A percentile compares a stretch with the other conserved stretches of the same genome.
phyloP scores from a whole-genome alignment of 2,113 vertebrate species.

The Carettochelys insculpta region DNA sequence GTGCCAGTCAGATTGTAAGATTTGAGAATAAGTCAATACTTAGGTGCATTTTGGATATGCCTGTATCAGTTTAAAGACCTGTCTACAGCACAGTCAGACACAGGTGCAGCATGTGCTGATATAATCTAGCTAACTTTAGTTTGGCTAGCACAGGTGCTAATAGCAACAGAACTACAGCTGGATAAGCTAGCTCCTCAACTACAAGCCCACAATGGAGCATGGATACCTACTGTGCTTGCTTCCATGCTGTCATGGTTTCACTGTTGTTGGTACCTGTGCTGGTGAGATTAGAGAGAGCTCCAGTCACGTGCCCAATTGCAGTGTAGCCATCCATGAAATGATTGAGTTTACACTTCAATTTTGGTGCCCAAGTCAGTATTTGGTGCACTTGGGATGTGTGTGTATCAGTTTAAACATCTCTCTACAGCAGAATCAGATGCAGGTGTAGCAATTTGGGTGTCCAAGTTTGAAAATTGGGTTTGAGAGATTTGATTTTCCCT shows the following conservation, averaged over 20 bases:
- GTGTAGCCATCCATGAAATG: background rate
- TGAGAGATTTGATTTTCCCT: background rate
- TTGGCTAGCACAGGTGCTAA: background rate
- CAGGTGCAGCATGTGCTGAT: background rate
- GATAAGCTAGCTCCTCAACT: background rate
- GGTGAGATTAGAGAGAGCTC: background rate
- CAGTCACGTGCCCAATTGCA: background rate
- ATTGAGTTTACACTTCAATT: background rate
- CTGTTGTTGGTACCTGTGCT: background rate
- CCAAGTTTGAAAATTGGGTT: background rate
- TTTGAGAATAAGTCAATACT: background rate
- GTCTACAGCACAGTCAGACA: background rate
- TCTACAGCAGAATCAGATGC: too few species aligned
- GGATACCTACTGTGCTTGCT: background rate
- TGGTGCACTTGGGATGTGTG: too few species aligned
- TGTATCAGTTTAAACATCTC: too few species aligned
- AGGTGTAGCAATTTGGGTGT: too few species aligned
- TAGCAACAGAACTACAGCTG: background rate
- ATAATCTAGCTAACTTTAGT: background rate
- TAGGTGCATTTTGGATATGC: background rate
- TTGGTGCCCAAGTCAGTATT: too few species aligned
- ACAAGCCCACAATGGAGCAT: background rate
- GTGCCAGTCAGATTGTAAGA: background rate
- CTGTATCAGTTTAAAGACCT: background rate
- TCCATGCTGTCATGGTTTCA: background rate